phyloP scores from a whole-genome alignment of 2,113 vertebrate species.

The Origma solitaria region DNA sequence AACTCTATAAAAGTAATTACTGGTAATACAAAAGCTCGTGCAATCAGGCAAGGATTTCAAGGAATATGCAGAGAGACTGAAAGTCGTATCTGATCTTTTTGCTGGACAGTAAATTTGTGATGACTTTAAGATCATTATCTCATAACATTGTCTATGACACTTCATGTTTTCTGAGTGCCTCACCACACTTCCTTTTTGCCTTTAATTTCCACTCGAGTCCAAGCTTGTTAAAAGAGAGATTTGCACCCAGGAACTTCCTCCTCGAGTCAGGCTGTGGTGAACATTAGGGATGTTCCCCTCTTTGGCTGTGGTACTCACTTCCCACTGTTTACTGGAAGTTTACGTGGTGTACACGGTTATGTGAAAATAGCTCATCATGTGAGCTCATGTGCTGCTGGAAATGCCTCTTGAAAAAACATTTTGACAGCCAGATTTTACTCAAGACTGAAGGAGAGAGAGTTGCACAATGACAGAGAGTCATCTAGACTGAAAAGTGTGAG shows the following conservation, averaged over 20 bases:
- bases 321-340: background rate
- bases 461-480: background rate
- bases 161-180: background rate
- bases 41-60: background rate
- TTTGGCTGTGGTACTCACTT: background rate
- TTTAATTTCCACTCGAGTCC: background rate
- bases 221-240: background rate
- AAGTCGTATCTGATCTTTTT: background rate
- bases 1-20: background rate
- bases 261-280: background rate
- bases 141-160: rapidly evolving
- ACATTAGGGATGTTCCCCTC: background rate
- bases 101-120: background rate
- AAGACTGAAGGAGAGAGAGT: background rate
- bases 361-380: background rate
- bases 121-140: background rate
- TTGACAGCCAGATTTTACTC: background rate
- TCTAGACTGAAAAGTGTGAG: background rate
- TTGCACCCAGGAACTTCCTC: background rate
- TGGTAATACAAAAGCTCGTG: background rate
- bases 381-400: background rate
- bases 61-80: background rate
- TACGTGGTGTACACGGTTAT: background rate
- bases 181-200: background rate
- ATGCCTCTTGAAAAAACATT: background rate